Evolutionary conservation across 1,140 invertebrate genomes (phyloP).

Genomic region (Panonychus citri): DNA sequence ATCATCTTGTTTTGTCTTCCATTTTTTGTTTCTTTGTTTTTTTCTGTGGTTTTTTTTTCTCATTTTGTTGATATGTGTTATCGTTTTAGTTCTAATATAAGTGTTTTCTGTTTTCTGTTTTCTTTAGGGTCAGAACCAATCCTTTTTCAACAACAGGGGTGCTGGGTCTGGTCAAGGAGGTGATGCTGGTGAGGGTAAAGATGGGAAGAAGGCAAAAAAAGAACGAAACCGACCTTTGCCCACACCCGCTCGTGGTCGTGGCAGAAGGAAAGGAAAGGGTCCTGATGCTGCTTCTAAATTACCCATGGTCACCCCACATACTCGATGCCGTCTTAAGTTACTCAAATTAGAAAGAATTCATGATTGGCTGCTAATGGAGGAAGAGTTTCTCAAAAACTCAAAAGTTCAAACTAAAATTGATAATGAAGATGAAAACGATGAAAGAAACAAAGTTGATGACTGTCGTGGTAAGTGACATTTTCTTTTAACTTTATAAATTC

Average conservation of each 20-base stretch:
- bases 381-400: constrained; percentile 96
- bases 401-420: constrained; percentile 9
- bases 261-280: constrained; percentile 80
- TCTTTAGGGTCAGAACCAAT: neutral
- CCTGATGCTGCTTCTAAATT: constrained; percentile 94
- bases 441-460: constrained; percentile 83
- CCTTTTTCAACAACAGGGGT: neutral
- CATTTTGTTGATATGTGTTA: too few species aligned
- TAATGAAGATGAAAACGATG: constrained; percentile 35
- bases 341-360: constrained; percentile 93
- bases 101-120: too few species aligned
- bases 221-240: neutral
- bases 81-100: too few species aligned
- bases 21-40: too few species aligned
- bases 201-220: neutral
- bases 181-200: neutral
- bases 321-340: constrained; percentile 79
- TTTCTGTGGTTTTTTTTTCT: too few species aligned
- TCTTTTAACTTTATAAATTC: neutral
- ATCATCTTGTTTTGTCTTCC: too few species aligned
- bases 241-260: constrained; percentile 43
- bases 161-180: neutral
- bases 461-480: constrained; percentile 43
- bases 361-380: constrained; percentile 96
- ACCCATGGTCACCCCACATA: constrained; percentile 84